Evolutionary conservation across 1,140 invertebrate species (phyloP), one percentile per base, ranked within the genome.

Genomic region (Diabrotica virgifera): DNA sequence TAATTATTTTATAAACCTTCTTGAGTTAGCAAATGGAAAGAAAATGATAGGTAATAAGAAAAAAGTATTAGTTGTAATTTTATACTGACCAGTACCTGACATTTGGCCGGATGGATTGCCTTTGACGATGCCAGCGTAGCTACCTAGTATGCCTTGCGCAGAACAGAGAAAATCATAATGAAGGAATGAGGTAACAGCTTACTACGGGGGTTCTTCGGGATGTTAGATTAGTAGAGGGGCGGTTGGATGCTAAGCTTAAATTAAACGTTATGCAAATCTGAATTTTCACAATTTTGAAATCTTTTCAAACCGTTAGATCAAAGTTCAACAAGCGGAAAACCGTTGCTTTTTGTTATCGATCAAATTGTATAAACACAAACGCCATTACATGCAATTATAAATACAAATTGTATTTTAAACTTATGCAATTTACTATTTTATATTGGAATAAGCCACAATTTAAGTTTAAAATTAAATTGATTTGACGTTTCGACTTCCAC

Each of bases 61-160:
- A 24, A 24, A 24, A 24, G 24, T 24, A 24, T 35, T 56, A 40
- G 37, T 62, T 59, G 58, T 55, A 36, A 67, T 66, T 62, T 72
- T 71, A 77, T 79, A 78, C 77, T 77, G 77, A 80, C 77, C 78
- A 81, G 77, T 84, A 86, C 85, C 85, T 85, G 85, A 85, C 84
- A 86, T 85, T 77, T 77, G 72, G 74, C 80, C 80, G 62, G 79
- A 73, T 67, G 82, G 77, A 74, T 81, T 79, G 74, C 85, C 85
- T 79, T 84, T 85, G 76, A 86, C 78, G 77, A 85, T 82, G 76
- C 84, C 84, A 67, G 85, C 85, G 81, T 86, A 86, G 80, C 82
- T 84, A 82, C 80, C 80, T 78, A 82, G 76, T 76, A 78, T 74
- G 78, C 78, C 78, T 79, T 79, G 77, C 76, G 75, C 71, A 69